These are phyloP conservation scores for Lytechinus variegatus DNA, from an alignment of 35 echinoderm and acorn worm genomes.

Conservation along the genomic window DNA sequence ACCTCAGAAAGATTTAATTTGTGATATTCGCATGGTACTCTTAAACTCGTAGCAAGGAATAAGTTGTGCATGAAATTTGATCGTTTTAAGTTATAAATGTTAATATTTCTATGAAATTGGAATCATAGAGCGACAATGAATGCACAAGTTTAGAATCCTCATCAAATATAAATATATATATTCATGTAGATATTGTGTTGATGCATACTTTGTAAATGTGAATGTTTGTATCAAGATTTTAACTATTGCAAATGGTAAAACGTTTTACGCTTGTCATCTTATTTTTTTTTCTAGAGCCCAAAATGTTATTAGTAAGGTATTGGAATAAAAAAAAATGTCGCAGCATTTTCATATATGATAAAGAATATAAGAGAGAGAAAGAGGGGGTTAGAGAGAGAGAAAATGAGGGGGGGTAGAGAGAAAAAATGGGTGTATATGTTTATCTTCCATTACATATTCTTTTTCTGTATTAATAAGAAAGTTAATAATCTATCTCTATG, in stretches of 20 bases:
- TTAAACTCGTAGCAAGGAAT: neutral
- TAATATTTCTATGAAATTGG: neutral
- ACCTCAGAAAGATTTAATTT: neutral
- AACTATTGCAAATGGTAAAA: neutral
- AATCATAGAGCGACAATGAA: neutral
- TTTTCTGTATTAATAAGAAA: neutral
- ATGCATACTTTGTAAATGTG: neutral
- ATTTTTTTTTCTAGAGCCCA: too few species aligned
- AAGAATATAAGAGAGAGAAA: neutral
- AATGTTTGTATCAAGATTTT: neutral
- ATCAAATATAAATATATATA: slow-evolving; percentile 6
- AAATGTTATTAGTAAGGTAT: too few species aligned
- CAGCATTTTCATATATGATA: too few species aligned
- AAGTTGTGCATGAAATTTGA: neutral
- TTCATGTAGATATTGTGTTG: neutral
- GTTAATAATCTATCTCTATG: neutral
- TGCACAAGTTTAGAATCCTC: neutral
- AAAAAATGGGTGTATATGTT: too few species aligned
- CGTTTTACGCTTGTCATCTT: neutral
- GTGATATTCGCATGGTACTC: neutral
- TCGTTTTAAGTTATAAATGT: neutral
- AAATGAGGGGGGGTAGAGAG: neutral
- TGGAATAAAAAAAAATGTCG: too few species aligned
- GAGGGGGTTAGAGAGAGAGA: neutral
- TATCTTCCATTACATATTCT: neutral